Evolutionary conservation across 2,888 invertebrate genomes (phyloP).

Genomic region (Seira ritae): DNA sequence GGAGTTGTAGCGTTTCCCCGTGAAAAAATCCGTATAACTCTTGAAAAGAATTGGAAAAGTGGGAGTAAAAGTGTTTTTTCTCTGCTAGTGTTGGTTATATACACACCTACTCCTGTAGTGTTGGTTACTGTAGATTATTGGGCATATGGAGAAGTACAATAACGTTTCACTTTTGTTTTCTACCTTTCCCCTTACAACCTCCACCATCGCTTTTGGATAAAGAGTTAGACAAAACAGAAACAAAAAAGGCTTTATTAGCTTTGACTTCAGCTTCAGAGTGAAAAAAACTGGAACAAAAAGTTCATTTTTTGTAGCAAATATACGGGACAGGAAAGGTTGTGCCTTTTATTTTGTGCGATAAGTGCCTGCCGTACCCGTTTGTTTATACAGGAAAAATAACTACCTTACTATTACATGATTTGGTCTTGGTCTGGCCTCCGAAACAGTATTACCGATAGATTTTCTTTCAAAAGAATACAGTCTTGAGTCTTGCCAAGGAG

Average conservation of each 20-base stretch:
- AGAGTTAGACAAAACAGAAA: slow-evolving; percentile 23
- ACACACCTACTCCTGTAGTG: not conserved
- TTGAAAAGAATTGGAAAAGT: not conserved
- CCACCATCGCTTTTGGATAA: not conserved
- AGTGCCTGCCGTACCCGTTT: not conserved
- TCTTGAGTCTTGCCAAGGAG: too few species aligned
- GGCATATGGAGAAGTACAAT: not conserved
- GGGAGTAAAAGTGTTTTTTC: not conserved
- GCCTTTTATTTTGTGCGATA: not conserved
- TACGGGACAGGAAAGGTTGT: not conserved
- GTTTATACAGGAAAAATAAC: not conserved
- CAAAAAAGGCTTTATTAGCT: slow-evolving; percentile 29
- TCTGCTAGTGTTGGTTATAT: not conserved
- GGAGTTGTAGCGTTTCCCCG: not conserved
- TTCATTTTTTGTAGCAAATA: slow-evolving; percentile 2
- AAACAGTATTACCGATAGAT: too few species aligned
- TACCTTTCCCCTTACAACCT: slow-evolving; percentile 24
- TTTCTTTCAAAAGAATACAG: too few species aligned
- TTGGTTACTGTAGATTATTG: too few species aligned
- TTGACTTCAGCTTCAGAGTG: not conserved
- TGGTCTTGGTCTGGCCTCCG: not conserved
- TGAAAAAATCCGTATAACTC: not conserved
- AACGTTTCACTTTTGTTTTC: slow-evolving; percentile 15
- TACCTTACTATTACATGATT: not conserved
- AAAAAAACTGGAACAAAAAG: not conserved